These are phyloP conservation scores for Cossypha dichroa DNA, from an alignment of 2,797 vertebrate genomes.

Conservation along the genomic window DNA sequence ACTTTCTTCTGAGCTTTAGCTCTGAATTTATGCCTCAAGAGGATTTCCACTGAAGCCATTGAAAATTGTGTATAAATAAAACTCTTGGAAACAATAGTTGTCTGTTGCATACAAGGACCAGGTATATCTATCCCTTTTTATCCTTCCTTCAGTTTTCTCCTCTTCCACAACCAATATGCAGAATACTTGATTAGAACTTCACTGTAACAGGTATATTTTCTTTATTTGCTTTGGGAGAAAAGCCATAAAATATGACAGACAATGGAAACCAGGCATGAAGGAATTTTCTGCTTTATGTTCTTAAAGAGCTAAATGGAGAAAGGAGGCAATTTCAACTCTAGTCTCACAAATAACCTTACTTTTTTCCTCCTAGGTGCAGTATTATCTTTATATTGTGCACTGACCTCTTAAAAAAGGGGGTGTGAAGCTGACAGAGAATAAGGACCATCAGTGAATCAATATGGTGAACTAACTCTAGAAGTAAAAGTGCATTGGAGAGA, in stretches of 20 bases:
- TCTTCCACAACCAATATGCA: neutral
- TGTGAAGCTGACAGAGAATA: neutral
- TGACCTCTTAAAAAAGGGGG: neutral
- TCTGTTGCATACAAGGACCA: neutral
- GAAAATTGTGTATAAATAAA: neutral
- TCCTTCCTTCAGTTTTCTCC: neutral
- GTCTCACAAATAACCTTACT: neutral
- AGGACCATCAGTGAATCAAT: conserved; percentile 27
- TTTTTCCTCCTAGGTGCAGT: neutral
- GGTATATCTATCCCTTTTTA: neutral
- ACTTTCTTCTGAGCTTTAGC: neutral
- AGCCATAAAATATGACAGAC: neutral
- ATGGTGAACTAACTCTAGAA: conserved; percentile 3
- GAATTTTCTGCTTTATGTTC: neutral
- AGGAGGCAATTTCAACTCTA: neutral
- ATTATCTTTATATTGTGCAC: conserved; percentile 3
- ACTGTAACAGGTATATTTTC: neutral
- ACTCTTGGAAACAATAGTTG: neutral
- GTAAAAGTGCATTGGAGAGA: conserved; percentile 14
- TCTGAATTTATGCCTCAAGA: neutral
- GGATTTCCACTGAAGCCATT: neutral
- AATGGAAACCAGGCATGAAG: neutral
- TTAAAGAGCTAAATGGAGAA: conserved; percentile 4
- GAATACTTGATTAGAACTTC: neutral
- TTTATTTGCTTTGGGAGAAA: neutral